Conservation (phyloP, 1,140 invertebrate species). For the Apis laboriosa region DNA sequence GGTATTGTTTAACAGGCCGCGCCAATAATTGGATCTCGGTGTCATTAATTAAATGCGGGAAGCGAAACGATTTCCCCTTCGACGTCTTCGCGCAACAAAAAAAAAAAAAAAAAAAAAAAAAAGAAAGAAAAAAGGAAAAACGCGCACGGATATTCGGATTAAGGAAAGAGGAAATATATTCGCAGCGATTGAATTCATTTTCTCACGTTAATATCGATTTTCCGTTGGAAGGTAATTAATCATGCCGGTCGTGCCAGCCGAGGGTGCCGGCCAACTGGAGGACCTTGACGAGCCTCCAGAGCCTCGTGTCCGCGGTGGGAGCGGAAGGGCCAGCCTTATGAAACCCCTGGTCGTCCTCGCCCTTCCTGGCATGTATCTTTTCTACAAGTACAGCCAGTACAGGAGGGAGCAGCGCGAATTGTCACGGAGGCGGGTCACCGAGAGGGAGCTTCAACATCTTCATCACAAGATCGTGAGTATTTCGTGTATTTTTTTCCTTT, state of each 20-base stretch:
- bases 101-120: too few species aligned
- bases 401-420: conserved; percentile 91
- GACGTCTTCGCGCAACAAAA: neutral
- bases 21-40: conserved; percentile 55
- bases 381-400: conserved; percentile 94
- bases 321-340: conserved; percentile 85
- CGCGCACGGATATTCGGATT: too few species aligned
- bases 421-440: conserved; percentile 89
- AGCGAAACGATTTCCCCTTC: conserved; percentile 20
- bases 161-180: too few species aligned
- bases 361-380: conserved; percentile 92
- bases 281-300: conserved; percentile 77
- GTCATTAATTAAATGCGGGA: conserved; percentile 33
- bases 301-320: conserved; percentile 67
- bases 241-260: conserved; percentile 74
- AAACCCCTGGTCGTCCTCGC: conserved; percentile 90
- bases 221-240: conserved; percentile 36
- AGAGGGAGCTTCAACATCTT: conserved; percentile 91
- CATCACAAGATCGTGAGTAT: conserved; percentile 94
- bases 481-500: too few species aligned
- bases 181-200: neutral
- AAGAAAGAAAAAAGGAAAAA: too few species aligned
- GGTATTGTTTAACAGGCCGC: conserved; percentile 45
- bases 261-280: conserved; percentile 71
- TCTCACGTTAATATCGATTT: neutral